These are phyloP conservation scores for Xenentodon cancila DNA, from an alignment of 2,797 vertebrate species.

Conservation along the genomic window DNA sequence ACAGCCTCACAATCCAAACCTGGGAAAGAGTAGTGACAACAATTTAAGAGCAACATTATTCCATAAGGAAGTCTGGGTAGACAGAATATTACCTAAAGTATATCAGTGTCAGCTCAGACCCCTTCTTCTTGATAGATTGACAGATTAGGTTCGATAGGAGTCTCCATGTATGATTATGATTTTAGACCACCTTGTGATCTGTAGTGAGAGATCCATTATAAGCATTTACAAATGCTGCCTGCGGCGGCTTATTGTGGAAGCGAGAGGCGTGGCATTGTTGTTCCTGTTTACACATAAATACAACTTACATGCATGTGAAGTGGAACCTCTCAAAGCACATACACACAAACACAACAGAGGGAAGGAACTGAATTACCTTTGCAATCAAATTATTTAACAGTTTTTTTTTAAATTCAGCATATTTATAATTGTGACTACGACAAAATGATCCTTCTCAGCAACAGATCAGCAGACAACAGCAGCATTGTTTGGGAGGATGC, in stretches of 20 bases:
- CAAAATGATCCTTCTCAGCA: slow-evolving; percentile 39
- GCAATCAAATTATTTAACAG: slow-evolving; percentile 63
- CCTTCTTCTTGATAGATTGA: too few species aligned
- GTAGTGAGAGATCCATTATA: slow-evolving; percentile 48
- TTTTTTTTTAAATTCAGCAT: slow-evolving; percentile 44
- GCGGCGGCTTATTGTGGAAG: slow-evolving; percentile 46
- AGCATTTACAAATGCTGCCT: slow-evolving; percentile 33
- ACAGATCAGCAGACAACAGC: slow-evolving; percentile 34
- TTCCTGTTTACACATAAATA: slow-evolving; percentile 50
- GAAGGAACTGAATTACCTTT: slow-evolving; percentile 46
- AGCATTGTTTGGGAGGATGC: slow-evolving; percentile 40
- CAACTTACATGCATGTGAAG: slow-evolving; percentile 23
- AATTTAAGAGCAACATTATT: too few species aligned
- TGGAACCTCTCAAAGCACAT: slow-evolving; percentile 28
- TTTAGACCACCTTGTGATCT: too few species aligned
- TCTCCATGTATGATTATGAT: too few species aligned
- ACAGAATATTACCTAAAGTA: too few species aligned
- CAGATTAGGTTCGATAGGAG: too few species aligned
- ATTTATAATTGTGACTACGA: slow-evolving; percentile 46
- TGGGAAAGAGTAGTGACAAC: too few species aligned
- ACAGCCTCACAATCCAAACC: too few species aligned
- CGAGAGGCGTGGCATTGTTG: slow-evolving; percentile 30
- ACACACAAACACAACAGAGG: slow-evolving; percentile 14
- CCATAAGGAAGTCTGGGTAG: too few species aligned
- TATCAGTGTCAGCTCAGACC: too few species aligned